Percentiles rank a stretch among this genome's conserved stretches.
Evolutionary conservation across 2,797 vertebrate species (phyloP).

Genomic region (Clarias fuscus): DNA sequence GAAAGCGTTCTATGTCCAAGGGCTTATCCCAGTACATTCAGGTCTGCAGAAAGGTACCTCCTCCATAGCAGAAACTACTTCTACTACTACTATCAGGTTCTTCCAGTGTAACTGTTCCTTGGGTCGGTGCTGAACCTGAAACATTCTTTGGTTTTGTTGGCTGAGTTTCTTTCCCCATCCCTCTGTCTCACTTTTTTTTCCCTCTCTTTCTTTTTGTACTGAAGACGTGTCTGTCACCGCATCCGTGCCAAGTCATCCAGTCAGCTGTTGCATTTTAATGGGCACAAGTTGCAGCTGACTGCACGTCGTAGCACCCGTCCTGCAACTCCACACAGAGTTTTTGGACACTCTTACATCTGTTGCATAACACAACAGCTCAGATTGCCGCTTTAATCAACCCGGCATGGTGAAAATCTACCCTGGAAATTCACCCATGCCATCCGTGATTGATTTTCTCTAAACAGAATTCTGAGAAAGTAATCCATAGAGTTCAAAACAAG

Average conservation of each 20-base stretch:
- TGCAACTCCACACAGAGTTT: constrained; percentile 43
- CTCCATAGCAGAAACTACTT: background rate
- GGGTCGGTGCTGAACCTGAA: background rate
- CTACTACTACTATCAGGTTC: background rate
- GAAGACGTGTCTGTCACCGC: constrained; percentile 11
- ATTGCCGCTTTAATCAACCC: constrained; percentile 32
- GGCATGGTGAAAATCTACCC: background rate
- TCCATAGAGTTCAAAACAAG: no score
- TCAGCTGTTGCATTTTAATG: constrained; percentile 64
- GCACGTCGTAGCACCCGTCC: constrained; percentile 49
- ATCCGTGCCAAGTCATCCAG: constrained; percentile 24
- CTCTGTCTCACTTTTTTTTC: constrained; percentile 52
- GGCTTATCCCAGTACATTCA: no score
- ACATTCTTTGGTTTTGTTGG: no score
- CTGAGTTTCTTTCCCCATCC: constrained; percentile 44
- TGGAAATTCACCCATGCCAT: background rate
- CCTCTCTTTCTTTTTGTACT: background rate
- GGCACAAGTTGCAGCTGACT: constrained; percentile 54
- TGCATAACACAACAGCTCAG: constrained; percentile 56
- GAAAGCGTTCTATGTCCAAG: background rate
- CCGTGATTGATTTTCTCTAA: background rate
- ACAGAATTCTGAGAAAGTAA: background rate
- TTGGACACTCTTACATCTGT: constrained; percentile 55
- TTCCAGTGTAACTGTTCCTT: background rate
- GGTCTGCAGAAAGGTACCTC: background rate